A percentile compares a stretch with the other conserved stretches of the same genome.
These are phyloP conservation scores for Spizaetus ornatus DNA, from an alignment of 2,113 vertebrate genomes.

Conservation along the genomic window DNA sequence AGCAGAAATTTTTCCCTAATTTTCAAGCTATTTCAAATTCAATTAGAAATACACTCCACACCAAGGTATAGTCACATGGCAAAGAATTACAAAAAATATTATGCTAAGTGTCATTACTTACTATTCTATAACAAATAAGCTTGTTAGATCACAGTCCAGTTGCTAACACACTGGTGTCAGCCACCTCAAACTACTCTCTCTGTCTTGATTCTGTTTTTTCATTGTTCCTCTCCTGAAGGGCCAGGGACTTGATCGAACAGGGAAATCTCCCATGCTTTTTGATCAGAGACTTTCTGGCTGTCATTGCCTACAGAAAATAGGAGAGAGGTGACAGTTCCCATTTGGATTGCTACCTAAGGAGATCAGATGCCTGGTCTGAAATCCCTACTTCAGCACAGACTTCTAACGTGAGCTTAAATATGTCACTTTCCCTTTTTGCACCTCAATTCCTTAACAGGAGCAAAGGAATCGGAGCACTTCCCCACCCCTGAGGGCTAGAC, in stretches of 20 bases:
- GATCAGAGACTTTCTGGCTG: neutral
- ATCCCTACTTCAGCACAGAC: conserved; percentile 4
- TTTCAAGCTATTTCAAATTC: neutral
- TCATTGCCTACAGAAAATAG: neutral
- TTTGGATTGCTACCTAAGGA: conserved; percentile 17
- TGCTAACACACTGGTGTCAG: neutral
- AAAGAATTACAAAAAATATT: neutral
- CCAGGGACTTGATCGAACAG: neutral
- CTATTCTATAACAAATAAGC: neutral
- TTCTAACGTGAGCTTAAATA: conserved; percentile 9
- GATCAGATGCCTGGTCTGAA: conserved; percentile 23
- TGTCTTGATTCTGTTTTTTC: neutral
- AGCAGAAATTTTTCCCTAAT: neutral
- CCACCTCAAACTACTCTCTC: neutral
- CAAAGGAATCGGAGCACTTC: neutral
- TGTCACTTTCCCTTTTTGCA: neutral
- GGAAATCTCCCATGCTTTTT: neutral
- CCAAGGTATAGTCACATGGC: neutral
- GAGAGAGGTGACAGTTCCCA: conserved; percentile 8
- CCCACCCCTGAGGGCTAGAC: neutral
- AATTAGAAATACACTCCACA: neutral
- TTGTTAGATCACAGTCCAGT: neutral
- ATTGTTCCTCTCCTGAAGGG: neutral
- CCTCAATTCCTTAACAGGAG: neutral
- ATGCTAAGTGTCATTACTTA: neutral